phyloP scores from a whole-genome alignment of 2,797 vertebrate genomes.

The Remorina albescens region DNA sequence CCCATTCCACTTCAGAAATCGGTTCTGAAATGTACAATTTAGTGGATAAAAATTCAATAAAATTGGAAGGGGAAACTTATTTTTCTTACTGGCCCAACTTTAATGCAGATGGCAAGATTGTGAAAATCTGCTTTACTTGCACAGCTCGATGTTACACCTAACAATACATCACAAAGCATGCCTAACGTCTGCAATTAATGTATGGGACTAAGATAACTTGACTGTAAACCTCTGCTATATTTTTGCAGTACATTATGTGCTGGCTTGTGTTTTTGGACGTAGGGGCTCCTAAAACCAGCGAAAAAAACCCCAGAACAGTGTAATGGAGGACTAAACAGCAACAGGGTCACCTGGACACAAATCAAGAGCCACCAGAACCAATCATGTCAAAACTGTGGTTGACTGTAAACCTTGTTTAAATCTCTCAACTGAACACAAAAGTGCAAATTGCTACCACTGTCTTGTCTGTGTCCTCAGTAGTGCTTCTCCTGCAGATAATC shows the following conservation, averaged over 20 bases:
- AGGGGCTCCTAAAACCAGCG: conserved; percentile 64
- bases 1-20: conserved; percentile 21
- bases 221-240: conserved; percentile 55
- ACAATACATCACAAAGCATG: conserved; percentile 43
- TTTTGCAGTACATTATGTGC: conserved; percentile 57
- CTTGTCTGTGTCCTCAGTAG: conserved; percentile 92
- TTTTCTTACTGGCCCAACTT: conserved; percentile 33
- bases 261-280: conserved; percentile 52
- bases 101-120: conserved; percentile 15
- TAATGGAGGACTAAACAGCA: conserved; percentile 76
- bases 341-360: conserved; percentile 81
- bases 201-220: conserved; percentile 49
- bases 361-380: conserved; percentile 85
- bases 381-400: conserved; percentile 85
- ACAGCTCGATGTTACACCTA: conserved; percentile 47
- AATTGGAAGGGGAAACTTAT: conserved; percentile 29
- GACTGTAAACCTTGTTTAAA: conserved; percentile 94
- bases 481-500: conserved; percentile 99
- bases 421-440: conserved; percentile 92
- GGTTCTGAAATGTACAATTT: conserved; percentile 51
- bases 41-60: conserved; percentile 18
- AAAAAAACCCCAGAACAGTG: conserved; percentile 59
- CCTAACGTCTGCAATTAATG: conserved; percentile 41
- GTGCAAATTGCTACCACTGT: conserved; percentile 93
- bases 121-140: conserved; percentile 41